These are phyloP conservation scores for Heliconius hermathena DNA, from an alignment of 1,140 invertebrate species.

Conservation along the genomic window DNA sequence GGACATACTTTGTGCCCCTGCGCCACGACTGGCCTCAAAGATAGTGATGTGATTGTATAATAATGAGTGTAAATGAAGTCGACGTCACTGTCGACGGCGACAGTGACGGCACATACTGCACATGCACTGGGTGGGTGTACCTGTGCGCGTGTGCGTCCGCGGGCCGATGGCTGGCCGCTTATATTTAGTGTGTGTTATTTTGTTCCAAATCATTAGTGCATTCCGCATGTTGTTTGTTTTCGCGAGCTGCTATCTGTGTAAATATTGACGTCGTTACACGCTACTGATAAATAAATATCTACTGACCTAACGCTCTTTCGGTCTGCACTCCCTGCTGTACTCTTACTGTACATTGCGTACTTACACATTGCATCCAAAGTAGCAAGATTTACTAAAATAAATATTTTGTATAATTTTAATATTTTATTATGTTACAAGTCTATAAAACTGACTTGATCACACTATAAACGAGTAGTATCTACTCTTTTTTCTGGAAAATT, in stretches of 20 bases:
- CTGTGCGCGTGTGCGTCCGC: no score
- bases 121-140: background rate
- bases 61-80: no score
- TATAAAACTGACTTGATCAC: no score
- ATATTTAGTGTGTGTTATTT: conserved; percentile 18
- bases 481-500: no score
- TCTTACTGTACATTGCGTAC: background rate
- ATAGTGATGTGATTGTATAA: background rate
- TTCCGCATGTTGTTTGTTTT: conserved; percentile 29
- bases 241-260: conserved; percentile 4
- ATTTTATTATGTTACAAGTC: no score
- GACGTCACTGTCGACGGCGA: background rate
- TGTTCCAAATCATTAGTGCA: conserved; percentile 34
- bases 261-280: conserved; percentile 20
- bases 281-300: conserved; percentile 20
- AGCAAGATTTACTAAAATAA: background rate
- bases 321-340: background rate
- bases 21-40: background rate
- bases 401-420: background rate
- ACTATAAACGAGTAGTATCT: background rate
- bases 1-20: no score
- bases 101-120: background rate
- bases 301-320: background rate
- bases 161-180: background rate
- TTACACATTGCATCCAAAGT: background rate